phyloP scores from a whole-genome alignment of 2,888 invertebrate species.

The Poecilus cupreus region DNA sequence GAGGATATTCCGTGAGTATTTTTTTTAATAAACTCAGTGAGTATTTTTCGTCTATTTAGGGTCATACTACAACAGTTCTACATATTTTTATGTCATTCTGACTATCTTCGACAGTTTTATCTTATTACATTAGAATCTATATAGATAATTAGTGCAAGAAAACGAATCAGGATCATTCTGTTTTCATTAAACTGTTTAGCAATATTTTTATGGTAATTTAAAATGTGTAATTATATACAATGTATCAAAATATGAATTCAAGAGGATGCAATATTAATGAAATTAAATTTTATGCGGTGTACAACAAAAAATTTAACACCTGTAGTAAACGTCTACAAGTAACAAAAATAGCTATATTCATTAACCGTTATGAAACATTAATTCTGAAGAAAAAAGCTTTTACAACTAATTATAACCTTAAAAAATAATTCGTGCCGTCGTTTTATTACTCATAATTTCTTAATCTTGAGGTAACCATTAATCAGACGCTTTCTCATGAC shows the following conservation, averaged over 20 bases:
- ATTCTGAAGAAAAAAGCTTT: background rate
- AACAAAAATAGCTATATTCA: constrained; percentile 20
- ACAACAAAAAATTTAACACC: constrained; percentile 29
- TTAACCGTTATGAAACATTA: constrained; percentile 11
- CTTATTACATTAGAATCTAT: too few relatives aligned
- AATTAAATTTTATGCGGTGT: background rate
- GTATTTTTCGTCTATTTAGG: too few relatives aligned
- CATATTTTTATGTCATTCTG: too few relatives aligned
- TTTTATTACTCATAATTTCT: constrained; percentile 35
- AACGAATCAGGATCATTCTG: too few relatives aligned
- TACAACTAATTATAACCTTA: constrained; percentile 18
- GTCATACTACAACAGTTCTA: too few relatives aligned
- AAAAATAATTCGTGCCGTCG: background rate
- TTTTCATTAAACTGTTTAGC: too few relatives aligned
- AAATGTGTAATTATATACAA: background rate
- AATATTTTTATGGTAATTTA: too few relatives aligned
- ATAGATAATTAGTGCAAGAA: too few relatives aligned
- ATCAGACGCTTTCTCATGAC: constrained; percentile 10
- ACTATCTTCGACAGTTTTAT: too few relatives aligned
- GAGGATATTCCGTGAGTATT: too few relatives aligned
- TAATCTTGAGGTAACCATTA: constrained; percentile 9
- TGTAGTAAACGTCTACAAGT: background rate
- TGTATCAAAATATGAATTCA: background rate
- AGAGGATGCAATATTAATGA: background rate
- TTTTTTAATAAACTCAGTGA: too few relatives aligned